A percentile compares a stretch with the other conserved stretches of the same genome.
Conservation (phyloP, 2,797 vertebrate genomes). For the Hydrocynus forskahlii region DNA sequence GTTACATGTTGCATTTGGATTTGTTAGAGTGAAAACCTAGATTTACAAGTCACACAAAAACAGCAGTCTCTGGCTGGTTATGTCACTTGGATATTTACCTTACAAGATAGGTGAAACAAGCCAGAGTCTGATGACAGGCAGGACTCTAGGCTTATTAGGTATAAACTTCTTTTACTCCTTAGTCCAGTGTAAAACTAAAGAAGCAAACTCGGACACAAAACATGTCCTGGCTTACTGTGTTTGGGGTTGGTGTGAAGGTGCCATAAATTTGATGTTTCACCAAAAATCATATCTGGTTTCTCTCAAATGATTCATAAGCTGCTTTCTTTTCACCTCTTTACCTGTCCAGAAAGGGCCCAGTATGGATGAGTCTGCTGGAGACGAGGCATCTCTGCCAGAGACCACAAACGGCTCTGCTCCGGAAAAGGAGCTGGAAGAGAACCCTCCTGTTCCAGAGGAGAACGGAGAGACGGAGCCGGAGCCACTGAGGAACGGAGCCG, state of each 20-base stretch:
- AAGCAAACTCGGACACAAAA: too few species aligned
- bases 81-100: too few species aligned
- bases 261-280: too few species aligned
- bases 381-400: conserved; percentile 69
- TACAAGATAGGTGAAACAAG: too few species aligned
- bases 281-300: not conserved
- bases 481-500: conserved; percentile 86
- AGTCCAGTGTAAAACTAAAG: too few species aligned
- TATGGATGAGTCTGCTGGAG: conserved; percentile 75
- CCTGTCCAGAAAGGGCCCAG: conserved; percentile 73
- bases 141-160: too few species aligned
- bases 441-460: conserved; percentile 81
- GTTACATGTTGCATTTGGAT: too few species aligned
- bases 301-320: not conserved
- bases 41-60: too few species aligned
- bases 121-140: too few species aligned
- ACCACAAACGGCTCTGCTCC: conserved; percentile 69
- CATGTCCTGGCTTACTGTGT: not conserved
- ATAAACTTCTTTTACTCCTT: too few species aligned
- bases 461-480: conserved; percentile 86
- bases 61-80: too few species aligned
- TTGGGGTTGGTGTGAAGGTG: not conserved
- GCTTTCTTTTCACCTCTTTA: not conserved
- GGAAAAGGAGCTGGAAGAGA: conserved; percentile 62
- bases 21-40: too few species aligned